A percentile compares a stretch with the other conserved stretches of the same genome.
Evolutionary conservation across 2,797 vertebrate genomes (phyloP).

Genomic region (Sparidentex hasta): DNA sequence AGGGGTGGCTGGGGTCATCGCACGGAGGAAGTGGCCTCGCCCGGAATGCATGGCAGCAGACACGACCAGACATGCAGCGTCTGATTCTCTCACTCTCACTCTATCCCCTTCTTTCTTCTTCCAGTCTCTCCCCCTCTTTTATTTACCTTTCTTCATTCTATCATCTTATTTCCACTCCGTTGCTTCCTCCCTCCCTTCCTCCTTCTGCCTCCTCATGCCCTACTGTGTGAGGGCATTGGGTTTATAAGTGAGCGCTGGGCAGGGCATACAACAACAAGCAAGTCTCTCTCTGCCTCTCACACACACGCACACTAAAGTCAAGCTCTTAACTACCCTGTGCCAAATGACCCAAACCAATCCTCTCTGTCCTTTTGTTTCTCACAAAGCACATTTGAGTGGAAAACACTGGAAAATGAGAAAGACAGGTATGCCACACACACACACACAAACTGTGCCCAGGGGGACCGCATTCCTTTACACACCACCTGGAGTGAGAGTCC

Average conservation of each 20-base stretch:
- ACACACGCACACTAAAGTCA: slow-evolving; percentile 45
- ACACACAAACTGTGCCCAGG: slow-evolving; percentile 59
- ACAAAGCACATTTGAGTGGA: slow-evolving; percentile 50
- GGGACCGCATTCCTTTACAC: slow-evolving; percentile 76
- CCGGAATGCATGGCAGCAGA: slow-evolving; percentile 78
- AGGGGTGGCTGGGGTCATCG: slow-evolving; percentile 76
- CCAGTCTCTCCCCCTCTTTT: slow-evolving; percentile 29
- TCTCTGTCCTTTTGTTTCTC: slow-evolving; percentile 64
- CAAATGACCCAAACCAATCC: slow-evolving; percentile 61
- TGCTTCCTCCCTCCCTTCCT: slow-evolving; percentile 47
- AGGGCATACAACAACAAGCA: slow-evolving; percentile 75
- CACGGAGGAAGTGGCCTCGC: slow-evolving; percentile 79
- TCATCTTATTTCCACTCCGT: slow-evolving; percentile 58
- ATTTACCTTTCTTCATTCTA: slow-evolving; percentile 57
- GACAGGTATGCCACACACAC: slow-evolving; percentile 55
- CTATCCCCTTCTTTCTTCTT: slow-evolving; percentile 29
- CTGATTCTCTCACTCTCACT: slow-evolving; percentile 55
- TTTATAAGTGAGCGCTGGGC: slow-evolving; percentile 75
- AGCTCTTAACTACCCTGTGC: slow-evolving; percentile 48
- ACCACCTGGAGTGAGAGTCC: slow-evolving; percentile 78
- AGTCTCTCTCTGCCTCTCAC: slow-evolving; percentile 36
- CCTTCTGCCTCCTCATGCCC: slow-evolving; percentile 64
- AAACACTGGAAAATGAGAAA: slow-evolving; percentile 55
- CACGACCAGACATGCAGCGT: slow-evolving; percentile 78
- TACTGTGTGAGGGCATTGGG: slow-evolving; percentile 72